phyloP scores from a whole-genome alignment of 2,888 invertebrate genomes.

The Mythimna lalbum region DNA sequence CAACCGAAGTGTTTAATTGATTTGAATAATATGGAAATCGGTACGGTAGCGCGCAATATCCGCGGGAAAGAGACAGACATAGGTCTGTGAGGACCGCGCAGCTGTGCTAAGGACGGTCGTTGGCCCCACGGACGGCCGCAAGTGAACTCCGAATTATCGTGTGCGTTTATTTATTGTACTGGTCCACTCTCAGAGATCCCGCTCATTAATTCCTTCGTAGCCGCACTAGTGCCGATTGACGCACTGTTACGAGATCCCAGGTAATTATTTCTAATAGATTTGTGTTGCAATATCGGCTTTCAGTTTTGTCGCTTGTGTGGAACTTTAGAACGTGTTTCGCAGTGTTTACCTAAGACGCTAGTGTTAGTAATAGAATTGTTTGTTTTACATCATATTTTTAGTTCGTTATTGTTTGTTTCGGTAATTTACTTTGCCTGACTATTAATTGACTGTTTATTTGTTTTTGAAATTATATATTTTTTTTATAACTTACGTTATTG shows the following conservation, averaged over 20 bases:
- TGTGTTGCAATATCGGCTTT: slow-evolving; percentile 38
- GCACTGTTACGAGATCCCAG: slow-evolving; percentile 59
- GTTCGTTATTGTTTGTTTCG: slow-evolving; percentile 9
- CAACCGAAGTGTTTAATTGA: slow-evolving; percentile 67
- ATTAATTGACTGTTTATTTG: background rate
- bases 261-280: slow-evolving; percentile 60
- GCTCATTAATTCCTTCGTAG: slow-evolving; percentile 68
- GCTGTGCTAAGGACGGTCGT: slow-evolving; percentile 90
- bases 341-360: slow-evolving; percentile 4
- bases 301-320: slow-evolving; percentile 37
- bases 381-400: slow-evolving; percentile 17
- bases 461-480: background rate
- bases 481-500: too few species aligned
- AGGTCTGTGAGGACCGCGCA: slow-evolving; percentile 81
- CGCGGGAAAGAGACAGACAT: slow-evolving; percentile 80
- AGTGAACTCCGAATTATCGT: slow-evolving; percentile 88
- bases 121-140: slow-evolving; percentile 87
- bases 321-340: slow-evolving; percentile 35
- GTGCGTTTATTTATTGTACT: slow-evolving; percentile 79
- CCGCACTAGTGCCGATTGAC: slow-evolving; percentile 62
- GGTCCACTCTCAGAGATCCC: slow-evolving; percentile 65
- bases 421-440: background rate
- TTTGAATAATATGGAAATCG: slow-evolving; percentile 71
- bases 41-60: slow-evolving; percentile 75
- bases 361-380: slow-evolving; percentile 20